Conservation (phyloP, 2,113 vertebrate species). For the Rattus rattus region DNA sequence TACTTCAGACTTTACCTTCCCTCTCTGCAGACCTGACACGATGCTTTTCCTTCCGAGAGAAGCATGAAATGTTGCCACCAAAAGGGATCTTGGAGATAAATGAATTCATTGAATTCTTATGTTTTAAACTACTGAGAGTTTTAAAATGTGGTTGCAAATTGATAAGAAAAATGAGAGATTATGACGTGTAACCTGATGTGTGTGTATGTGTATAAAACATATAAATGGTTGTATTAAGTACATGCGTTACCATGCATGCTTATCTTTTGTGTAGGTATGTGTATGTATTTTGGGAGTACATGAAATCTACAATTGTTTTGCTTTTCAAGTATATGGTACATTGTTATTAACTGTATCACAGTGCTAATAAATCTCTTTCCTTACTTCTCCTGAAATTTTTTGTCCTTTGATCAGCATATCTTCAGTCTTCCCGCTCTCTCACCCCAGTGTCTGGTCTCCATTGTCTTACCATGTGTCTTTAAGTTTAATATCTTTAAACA, state of each 20-base stretch:
- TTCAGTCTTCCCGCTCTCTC: not conserved
- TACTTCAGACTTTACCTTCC: not conserved
- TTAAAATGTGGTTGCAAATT: slow-evolving; percentile 19
- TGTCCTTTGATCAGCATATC: not conserved
- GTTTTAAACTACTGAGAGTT: slow-evolving; percentile 19
- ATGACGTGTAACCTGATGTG: not conserved
- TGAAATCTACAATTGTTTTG: not conserved
- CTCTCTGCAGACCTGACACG: not conserved
- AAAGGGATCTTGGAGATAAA: slow-evolving; percentile 57
- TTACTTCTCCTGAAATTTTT: not conserved
- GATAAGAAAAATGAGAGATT: not conserved
- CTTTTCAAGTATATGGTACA: not conserved
- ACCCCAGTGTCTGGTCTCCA: not conserved
- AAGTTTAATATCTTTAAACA: not conserved
- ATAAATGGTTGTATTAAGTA: not conserved
- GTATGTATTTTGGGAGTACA: not conserved
- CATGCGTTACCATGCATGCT: not conserved
- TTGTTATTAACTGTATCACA: not conserved
- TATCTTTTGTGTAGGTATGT: not conserved
- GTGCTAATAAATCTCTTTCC: not conserved
- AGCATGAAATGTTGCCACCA: slow-evolving; percentile 7
- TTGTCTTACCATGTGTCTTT: not conserved
- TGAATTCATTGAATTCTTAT: not conserved
- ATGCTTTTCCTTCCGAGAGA: slow-evolving; percentile 24
- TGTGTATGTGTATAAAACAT: no score